Percentiles rank a stretch among this genome's conserved stretches.
phyloP scores from a whole-genome alignment of 2,113 vertebrate species.

The Salminus brasiliensis region DNA sequence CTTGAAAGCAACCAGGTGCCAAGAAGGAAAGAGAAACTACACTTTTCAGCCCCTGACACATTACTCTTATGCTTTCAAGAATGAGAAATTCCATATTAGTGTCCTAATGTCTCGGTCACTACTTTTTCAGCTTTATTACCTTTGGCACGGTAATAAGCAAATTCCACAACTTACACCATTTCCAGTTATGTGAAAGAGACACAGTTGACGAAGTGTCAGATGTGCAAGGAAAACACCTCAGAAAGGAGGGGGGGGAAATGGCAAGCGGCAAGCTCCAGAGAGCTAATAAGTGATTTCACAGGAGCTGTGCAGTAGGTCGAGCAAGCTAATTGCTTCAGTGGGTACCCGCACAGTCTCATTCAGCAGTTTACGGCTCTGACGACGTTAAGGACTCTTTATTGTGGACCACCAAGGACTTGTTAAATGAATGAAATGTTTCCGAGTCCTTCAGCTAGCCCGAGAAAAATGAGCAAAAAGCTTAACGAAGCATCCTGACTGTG shows the following conservation, averaged over 20 bases:
- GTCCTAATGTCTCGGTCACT: conserved; percentile 43
- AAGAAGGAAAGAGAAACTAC: conserved; percentile 20
- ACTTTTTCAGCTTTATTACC: conserved; percentile 33
- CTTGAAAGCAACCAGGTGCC: background rate
- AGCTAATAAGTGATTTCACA: conserved; percentile 50
- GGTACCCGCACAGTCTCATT: conserved; percentile 33
- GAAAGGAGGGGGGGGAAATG: background rate
- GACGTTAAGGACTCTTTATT: conserved; percentile 48
- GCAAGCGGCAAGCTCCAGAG: background rate
- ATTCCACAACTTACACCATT: conserved; percentile 21
- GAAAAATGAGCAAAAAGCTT: conserved; percentile 26
- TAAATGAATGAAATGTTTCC: conserved; percentile 51
- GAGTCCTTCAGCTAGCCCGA: conserved; percentile 24
- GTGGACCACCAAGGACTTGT: conserved; percentile 51
- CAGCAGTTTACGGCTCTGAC: conserved; percentile 55
- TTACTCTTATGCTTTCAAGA: conserved; percentile 5
- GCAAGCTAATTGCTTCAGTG: conserved; percentile 51
- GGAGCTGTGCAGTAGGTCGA: conserved; percentile 61
- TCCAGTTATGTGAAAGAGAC: conserved; percentile 14
- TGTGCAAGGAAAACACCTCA: conserved; percentile 8
- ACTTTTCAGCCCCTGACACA: conserved; percentile 5
- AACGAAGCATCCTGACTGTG: conserved; percentile 53
- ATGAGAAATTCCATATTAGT: conserved; percentile 48
- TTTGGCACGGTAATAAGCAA: conserved; percentile 21
- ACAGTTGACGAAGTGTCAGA: conserved; percentile 30